phyloP scores from a whole-genome alignment of 2,797 vertebrate species.

The Hydrophis major region DNA sequence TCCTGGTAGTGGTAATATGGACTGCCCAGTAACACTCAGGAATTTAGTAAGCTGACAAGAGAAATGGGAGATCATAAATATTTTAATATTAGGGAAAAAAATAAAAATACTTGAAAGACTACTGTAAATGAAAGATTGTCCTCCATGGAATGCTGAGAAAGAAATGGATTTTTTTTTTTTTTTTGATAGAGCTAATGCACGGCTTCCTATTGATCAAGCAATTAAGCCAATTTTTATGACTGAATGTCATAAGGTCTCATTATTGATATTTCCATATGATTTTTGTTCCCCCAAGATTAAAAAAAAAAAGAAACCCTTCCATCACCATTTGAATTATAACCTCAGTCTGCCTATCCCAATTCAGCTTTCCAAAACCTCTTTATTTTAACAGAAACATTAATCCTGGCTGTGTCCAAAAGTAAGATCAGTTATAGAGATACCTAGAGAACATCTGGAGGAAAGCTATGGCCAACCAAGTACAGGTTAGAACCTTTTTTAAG shows the following conservation, averaged over 20 bases:
- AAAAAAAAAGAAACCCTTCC: neutral
- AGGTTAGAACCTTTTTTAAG: neutral
- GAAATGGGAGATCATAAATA: neutral
- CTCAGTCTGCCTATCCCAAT: neutral
- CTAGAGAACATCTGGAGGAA: neutral
- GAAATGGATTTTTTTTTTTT: neutral
- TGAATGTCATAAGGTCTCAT: neutral
- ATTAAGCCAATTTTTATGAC: neutral
- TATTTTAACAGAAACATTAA: neutral
- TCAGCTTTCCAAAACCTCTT: neutral
- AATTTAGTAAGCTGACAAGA: slow-evolving; percentile 36
- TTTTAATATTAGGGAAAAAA: neutral
- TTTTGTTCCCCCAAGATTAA: neutral
- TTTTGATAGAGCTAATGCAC: slow-evolving; percentile 13
- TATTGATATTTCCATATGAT: slow-evolving; percentile 2
- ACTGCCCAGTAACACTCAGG: neutral
- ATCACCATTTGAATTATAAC: neutral
- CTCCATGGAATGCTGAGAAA: slow-evolving; percentile 25
- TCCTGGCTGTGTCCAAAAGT: neutral
- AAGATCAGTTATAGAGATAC: neutral
- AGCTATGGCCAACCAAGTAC: neutral
- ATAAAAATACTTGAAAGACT: slow-evolving; percentile 27
- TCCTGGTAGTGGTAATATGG: neutral
- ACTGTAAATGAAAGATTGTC: slow-evolving; percentile 4
- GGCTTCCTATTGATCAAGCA: neutral